Percentiles rank a stretch among this genome's conserved stretches.
Conservation (phyloP, 1,140 invertebrate genomes). For the Gonatopus flavifemur region DNA sequence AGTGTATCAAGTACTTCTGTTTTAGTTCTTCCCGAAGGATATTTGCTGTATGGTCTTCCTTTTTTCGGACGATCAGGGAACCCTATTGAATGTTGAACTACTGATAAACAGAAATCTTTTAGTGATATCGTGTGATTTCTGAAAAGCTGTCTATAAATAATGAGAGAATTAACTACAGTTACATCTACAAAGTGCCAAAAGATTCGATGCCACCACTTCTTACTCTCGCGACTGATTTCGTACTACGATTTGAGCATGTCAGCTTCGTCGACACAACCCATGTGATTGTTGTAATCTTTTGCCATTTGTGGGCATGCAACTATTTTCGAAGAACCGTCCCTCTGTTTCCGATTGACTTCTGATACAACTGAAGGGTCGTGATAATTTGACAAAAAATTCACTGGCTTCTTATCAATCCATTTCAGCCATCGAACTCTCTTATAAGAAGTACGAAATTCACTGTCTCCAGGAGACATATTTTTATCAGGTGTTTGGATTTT, state of each 20-base stretch:
- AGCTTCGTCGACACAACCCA: constrained; percentile 34
- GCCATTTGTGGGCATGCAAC: constrained; percentile 25
- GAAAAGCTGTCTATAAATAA: not conserved
- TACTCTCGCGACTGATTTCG: constrained; percentile 40
- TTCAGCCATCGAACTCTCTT: constrained; percentile 40
- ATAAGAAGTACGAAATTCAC: constrained; percentile 16
- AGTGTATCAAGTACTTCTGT: not conserved
- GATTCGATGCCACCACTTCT: constrained; percentile 47
- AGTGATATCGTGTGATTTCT: not conserved
- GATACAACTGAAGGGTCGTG: constrained; percentile 26
- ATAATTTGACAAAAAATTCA: constrained; percentile 46
- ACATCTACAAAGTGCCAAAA: constrained; percentile 42
- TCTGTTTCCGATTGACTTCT: constrained; percentile 17
- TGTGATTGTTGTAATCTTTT: constrained; percentile 31
- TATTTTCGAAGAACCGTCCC: constrained; percentile 24
- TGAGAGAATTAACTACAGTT: constrained; percentile 30
- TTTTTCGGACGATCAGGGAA: not conserved
- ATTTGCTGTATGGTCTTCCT: not conserved
- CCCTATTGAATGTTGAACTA: not conserved
- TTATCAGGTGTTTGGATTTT: too few relatives aligned
- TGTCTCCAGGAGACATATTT: too few relatives aligned
- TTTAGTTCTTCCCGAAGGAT: not conserved
- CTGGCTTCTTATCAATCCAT: constrained; percentile 48
- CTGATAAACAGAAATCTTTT: constrained; percentile 1
- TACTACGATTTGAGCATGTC: constrained; percentile 41